Conservation (phyloP, 2,797 vertebrate genomes). For the Mionectes olivaceus region DNA sequence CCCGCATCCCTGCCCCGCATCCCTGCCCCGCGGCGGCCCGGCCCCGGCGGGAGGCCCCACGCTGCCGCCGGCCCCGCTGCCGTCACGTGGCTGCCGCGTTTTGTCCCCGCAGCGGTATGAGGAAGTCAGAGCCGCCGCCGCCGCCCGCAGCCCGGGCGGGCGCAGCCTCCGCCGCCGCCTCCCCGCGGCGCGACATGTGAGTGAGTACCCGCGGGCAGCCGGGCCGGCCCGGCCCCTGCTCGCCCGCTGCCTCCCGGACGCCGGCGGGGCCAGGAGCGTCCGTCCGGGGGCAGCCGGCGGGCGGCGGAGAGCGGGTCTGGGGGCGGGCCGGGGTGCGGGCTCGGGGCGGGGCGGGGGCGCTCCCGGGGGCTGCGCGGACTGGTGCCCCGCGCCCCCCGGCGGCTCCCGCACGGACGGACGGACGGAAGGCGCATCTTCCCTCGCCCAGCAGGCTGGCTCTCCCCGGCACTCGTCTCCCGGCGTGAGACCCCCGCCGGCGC, state of each 20-base stretch:
- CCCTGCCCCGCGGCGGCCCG: background rate
- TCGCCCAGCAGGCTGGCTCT: background rate
- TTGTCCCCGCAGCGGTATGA: slow-evolving; percentile 48
- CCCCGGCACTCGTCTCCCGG: background rate
- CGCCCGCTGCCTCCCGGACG: background rate
- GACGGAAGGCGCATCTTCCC: background rate
- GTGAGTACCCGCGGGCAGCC: background rate
- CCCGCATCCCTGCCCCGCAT: background rate
- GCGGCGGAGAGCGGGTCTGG: background rate
- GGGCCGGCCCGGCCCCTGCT: background rate
- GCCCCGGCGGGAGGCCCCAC: background rate
- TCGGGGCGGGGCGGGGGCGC: background rate
- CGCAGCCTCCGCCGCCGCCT: background rate
- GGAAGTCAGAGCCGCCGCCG: slow-evolving; percentile 50
- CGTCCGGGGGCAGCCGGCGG: too few species aligned
- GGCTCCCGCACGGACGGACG: background rate
- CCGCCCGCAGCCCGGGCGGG: background rate
- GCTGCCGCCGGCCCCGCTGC: background rate
- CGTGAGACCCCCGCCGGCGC: background rate
- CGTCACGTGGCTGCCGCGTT: slow-evolving; percentile 32
- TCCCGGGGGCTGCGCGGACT: background rate
- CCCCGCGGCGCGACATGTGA: slow-evolving; percentile 6
- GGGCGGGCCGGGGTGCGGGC: background rate
- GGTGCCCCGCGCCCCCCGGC: background rate
- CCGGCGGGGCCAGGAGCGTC: background rate